Evolutionary conservation across 2,888 invertebrate species (phyloP).

Genomic region (Tetragnatha montana): DNA sequence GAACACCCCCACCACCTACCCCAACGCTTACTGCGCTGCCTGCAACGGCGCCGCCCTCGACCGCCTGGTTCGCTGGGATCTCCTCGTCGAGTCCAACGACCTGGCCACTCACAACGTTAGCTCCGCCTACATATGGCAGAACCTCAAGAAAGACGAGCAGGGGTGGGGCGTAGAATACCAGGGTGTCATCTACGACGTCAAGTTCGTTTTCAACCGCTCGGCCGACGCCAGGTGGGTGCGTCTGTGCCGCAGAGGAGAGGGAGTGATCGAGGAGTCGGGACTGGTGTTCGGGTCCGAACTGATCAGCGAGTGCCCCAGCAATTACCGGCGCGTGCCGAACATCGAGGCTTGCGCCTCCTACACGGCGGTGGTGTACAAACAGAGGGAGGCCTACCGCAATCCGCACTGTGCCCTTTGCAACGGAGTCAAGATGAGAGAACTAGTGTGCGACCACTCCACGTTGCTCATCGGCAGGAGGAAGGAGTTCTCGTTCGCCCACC

Average conservation of each 20-base stretch:
- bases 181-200: constrained; percentile 1
- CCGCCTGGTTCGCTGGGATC: not conserved
- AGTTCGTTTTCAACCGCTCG: constrained; percentile 31
- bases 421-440: constrained; percentile 73
- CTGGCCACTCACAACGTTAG: not conserved
- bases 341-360: constrained; percentile 76
- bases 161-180: constrained; percentile 33
- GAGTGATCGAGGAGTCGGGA: not conserved
- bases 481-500: constrained; percentile 27
- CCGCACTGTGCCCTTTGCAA: constrained; percentile 78
- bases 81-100: constrained; percentile 21
- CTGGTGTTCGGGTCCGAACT: too few relatives aligned
- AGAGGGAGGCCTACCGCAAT: constrained; percentile 75
- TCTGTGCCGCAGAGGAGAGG: constrained; percentile 13
- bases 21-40: constrained; percentile 77
- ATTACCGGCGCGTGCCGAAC: not conserved
- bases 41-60: constrained; percentile 75
- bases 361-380: constrained; percentile 76
- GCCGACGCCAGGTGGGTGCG: constrained; percentile 7
- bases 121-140: constrained; percentile 51
- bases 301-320: not conserved
- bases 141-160: constrained; percentile 47
- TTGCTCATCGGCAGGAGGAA: not conserved
- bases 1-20: not conserved
- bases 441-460: not conserved